Base-by-base conservation (phyloP, 2,888 invertebrate genomes). In the Pegoplata infirma region DNA sequence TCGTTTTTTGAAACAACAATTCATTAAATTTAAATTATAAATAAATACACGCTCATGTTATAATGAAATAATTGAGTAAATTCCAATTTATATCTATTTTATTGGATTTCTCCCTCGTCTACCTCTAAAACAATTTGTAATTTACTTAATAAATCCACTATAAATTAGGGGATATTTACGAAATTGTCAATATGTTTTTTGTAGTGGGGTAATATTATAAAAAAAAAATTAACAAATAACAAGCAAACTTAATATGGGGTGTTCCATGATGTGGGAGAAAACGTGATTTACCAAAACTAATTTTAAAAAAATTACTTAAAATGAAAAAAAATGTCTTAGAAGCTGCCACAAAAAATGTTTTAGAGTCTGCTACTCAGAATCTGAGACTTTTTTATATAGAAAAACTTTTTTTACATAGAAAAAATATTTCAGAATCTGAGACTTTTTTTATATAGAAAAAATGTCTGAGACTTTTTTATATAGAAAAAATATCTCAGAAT, bases 11-110 rank as follows among this genome's bases (percentile, higher is more conserved):
- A 68, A 69, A 69, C 63, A 64, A 44, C 28, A 64, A 51, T 63
- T 75, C 32, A 63, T 75, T 58, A 44, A n/a, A n/a, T n/a, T n/a
- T 67, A 71, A 71, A 75, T 75, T 71, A 72, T 71, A 67, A 63
- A 71, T 67, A 79, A 75, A 75, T 79, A 74, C 19, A 49, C 47
- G 32, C 17, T n/a, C 36, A 28, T 6, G 16, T 17, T 23, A 10
- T 32, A 32, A 23, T 32, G 16, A 21, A 66, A 69, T 8, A 58
- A 51, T 53, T 8, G 44, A 36, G 40, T 28, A 21, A 69, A 71
- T 46, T 51, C 10, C 67, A 67, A 72, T 72, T 68, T 75, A 63
- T 44, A 36, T 32, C 10, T 32, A 44, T 71, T n/a, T n/a, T 74
- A 64, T 67, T 55, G 44, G 68, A 49, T 53, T 69, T 59, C 23